Base-by-base conservation (phyloP, 2,888 invertebrate species). In the Macrophya annulata region DNA sequence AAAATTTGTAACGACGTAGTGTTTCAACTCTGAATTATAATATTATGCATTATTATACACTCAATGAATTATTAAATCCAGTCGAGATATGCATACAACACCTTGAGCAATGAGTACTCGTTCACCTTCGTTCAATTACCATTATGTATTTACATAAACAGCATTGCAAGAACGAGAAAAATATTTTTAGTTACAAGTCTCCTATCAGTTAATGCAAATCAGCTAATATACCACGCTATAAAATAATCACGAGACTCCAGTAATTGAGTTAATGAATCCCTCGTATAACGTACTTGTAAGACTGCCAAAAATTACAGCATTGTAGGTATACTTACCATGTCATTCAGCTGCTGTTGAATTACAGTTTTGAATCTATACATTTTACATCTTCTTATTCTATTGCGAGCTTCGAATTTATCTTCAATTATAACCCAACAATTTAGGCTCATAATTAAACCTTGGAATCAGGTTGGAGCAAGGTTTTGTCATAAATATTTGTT, bases 221-320 rank as follows among this genome's bases (percentile, higher is more conserved):
- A 68, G 31, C 71, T 40, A 6, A 71, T 71, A 31, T 71, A 37
- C 9, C 40, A 71, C n/a, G 5, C 9, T 71, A 31, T 6, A 12
- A 71, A 71, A 40, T 71, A 40, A 71, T 71, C 15, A 71, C 40
- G 8, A n/a, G 37, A 71, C 68, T 68, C 68, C 68, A 68, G 31
- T 31, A 21, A 68, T 71, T 40, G 40, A 37, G 40, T 40, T 17
- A 71, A 71, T 71, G 71, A 71, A 17, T 71, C n/a, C 40, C 71
- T 71, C 40, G 71, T 9, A 9, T 15, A 17, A 40, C n/a, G 40
- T 12, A 17, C 4, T 40, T 71, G 31, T 71, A 71, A n/a, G n/a
- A 71, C 9, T 71, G 71, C 71, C 71, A 71, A 71, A 71, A 17
- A 37, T 71, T 40, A 71, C 31, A 71, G 37, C 71, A 71, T 71